phyloP scores from a whole-genome alignment of 2,113 vertebrate species.

The Mixornis gularis region DNA sequence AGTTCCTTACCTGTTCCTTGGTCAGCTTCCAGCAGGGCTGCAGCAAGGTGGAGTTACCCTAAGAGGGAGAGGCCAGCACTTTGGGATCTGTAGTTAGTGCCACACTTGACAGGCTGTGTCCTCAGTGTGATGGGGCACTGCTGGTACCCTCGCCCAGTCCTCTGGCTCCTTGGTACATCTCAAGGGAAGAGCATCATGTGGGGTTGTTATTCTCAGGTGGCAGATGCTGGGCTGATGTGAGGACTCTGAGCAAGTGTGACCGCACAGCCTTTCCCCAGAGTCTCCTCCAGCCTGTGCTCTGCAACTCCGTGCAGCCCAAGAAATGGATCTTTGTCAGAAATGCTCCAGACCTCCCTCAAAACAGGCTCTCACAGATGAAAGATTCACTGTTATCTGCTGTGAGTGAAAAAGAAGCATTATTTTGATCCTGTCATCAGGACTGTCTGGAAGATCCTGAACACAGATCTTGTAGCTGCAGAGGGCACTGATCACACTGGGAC shows the following conservation, averaged over 20 bases:
- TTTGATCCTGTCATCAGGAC: neutral
- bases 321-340: neutral
- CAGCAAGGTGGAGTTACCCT: rapidly evolving
- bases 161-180: rapidly evolving
- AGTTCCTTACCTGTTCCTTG: neutral
- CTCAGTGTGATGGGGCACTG: rapidly evolving
- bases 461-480: neutral
- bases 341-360: neutral
- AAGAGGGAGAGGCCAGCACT: neutral
- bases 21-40: neutral
- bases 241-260: neutral
- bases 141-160: neutral
- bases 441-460: neutral
- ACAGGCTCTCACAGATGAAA: neutral
- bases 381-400: neutral
- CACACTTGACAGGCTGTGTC: rapidly evolving
- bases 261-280: rapidly evolving
- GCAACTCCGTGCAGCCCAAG: neutral
- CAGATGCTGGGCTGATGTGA: neutral
- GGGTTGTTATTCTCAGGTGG: neutral
- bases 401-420: neutral
- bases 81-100: neutral
- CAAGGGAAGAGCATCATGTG: neutral
- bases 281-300: neutral
- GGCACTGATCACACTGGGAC: neutral